Base-by-base conservation (phyloP, 2,113 vertebrate genomes). In the Gavialis gangeticus region DNA sequence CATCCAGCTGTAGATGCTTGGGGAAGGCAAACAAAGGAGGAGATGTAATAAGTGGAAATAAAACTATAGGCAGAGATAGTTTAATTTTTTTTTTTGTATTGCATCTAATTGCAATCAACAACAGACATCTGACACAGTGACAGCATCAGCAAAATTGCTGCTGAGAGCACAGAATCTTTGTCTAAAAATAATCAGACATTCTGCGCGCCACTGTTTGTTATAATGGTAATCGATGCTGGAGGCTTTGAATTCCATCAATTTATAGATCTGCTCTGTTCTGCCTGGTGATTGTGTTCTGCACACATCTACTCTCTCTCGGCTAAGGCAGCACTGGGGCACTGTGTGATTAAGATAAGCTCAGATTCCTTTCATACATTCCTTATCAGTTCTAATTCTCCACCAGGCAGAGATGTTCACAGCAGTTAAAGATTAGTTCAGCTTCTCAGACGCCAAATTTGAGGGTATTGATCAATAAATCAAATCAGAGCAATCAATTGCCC, bases 171-270 rank as follows among this genome's bases (percentile, higher is more conserved):
- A 99, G 99, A 99, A 99, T 99, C 99, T 99, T 99, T 99, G 99
- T 99, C 99, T 99, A 99, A 99, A 99, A 99, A 99, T 99, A 99
- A 99, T 99, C 99, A 99, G 99, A 99, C 99, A 98, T 99, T 99
- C 99, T 98, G 99, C 97, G 98, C 98, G 98, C 99, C 98, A 98
- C 99, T 99, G 99, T 99, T 99, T 99, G 99, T 99, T 99, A 99
- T 99, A 99, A 99, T 98, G 99, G 99, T 99, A 99, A 99, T 99
- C 99, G 99, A 99, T 99, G 99, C 99, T 99, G 99, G 98, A 99
- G 99, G 99, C 99, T 99, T 99, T 99, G 99, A 99, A 99, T 99
- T 99, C 99, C 99, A 99, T 99, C 99, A 99, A 99, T 99, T 98
- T 99, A 99, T 99, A 99, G 99, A 99, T 99, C 99, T 98, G 99